phyloP scores from a whole-genome alignment of 1,140 invertebrate genomes.

The Caenorhabditis brenneri region DNA sequence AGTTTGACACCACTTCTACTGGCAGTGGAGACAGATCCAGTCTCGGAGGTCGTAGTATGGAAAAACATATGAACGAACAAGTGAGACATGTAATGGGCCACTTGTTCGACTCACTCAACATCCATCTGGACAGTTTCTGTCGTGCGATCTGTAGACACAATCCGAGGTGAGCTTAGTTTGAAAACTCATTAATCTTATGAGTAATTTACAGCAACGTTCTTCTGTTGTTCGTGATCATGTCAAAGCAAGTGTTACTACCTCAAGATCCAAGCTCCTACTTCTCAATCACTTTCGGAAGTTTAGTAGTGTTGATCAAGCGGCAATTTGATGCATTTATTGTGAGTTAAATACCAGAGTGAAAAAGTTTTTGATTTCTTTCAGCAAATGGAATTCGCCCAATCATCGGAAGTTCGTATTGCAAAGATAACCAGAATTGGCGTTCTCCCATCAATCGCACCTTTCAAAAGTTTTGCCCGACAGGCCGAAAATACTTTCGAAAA shows the following conservation, averaged over 20 bases:
- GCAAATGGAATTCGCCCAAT: slow-evolving; percentile 82
- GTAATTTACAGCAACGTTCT: slow-evolving; percentile 85
- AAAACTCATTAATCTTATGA: too few species aligned
- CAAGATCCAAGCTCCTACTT: slow-evolving; percentile 89
- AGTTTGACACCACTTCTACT: slow-evolving; percentile 54
- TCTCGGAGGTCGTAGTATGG: slow-evolving; percentile 75
- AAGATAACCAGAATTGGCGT: slow-evolving; percentile 84
- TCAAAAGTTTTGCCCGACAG: background rate
- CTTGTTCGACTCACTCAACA: slow-evolving; percentile 64
- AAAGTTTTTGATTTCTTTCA: slow-evolving; percentile 58
- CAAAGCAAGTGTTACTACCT: slow-evolving; percentile 86
- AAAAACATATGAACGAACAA: slow-evolving; percentile 72
- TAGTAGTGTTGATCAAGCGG: slow-evolving; percentile 87
- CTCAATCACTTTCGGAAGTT: slow-evolving; percentile 85
- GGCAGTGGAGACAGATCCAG: slow-evolving; percentile 58
- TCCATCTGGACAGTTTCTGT: slow-evolving; percentile 59
- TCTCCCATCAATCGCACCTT: slow-evolving; percentile 46
- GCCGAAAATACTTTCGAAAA: slow-evolving; percentile 43
- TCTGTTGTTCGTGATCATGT: slow-evolving; percentile 86
- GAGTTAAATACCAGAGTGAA: slow-evolving; percentile 50
- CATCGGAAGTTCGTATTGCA: slow-evolving; percentile 78
- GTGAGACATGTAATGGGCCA: slow-evolving; percentile 59
- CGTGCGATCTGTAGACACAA: slow-evolving; percentile 56
- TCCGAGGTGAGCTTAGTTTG: too few species aligned
- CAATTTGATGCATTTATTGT: slow-evolving; percentile 90